Evolutionary conservation across 2,888 invertebrate genomes (phyloP), one percentile per base, ranked within the genome.

Genomic region (Seira musarum): DNA sequence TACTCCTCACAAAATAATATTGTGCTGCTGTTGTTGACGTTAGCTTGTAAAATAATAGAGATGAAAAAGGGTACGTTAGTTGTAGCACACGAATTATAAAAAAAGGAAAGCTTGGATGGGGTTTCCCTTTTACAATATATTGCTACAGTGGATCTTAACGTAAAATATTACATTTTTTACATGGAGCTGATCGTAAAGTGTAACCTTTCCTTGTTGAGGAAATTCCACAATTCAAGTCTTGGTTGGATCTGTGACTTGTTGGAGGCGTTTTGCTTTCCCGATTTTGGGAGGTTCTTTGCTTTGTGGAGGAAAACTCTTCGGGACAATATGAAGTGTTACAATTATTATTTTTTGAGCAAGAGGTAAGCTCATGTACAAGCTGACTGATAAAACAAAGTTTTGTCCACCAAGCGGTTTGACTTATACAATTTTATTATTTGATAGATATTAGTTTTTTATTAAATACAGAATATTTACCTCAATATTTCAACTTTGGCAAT

Each of bases 221-320:
- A n/a, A 65, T 72, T 68, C 21, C 30, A 64, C 73, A 73, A 15
- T 13, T n/a, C 66, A 79, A 72, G 78, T 67, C 40, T 66, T 74
- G 79, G 79, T 80, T 80, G 79, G 79, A 65, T 65, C 30, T 53
- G 24, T 19, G 19, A 21, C 22, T 61, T 66, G 53, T 73, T 69
- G 79, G 79, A 80, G 79, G 79, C 79, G 79, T 61, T 69, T 80
- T 73, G 73, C 68, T 63, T 60, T 46, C 63, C 68, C 40, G 72
- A 5, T 74, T 73, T 73, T 49, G 79, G 79, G 79, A 80, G 79
- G 79, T 30, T 69, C 79, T 46, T 64, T 63, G 40, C 30, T 65
- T 40, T 40, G 40, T 40, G 40, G 5, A 13, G 13, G 40, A 40
- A 40, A 40, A 40, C 5, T 5, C 57, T n/a, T 6, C n/a, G 57